Evolutionary conservation across 1,140 invertebrate genomes (phyloP).

Genomic region (Centruroides sculpturatus): DNA sequence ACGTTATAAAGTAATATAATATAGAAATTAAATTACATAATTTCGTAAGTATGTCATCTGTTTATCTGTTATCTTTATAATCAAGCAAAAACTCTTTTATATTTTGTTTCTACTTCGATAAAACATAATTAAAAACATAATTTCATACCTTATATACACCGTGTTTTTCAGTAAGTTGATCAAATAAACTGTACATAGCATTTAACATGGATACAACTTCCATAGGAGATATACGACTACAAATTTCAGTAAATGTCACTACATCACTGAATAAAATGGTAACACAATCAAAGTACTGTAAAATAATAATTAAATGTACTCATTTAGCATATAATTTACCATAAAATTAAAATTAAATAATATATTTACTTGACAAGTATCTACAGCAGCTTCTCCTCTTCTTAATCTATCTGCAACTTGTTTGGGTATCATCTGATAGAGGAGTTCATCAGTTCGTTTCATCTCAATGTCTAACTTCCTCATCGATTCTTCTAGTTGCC

Average conservation of each 20-base stretch:
- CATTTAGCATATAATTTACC: neutral
- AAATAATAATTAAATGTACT: neutral
- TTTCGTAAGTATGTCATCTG: neutral
- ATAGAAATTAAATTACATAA: neutral
- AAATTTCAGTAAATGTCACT: conserved; percentile 91
- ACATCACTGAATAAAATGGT: conserved; percentile 93
- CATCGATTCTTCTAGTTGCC: conserved; percentile 93
- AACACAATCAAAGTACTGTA: conserved; percentile 70
- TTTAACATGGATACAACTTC: conserved; percentile 89
- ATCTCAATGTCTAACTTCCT: conserved; percentile 87
- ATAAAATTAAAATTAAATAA: neutral
- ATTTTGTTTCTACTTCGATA: too few species aligned
- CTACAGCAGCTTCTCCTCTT: conserved; percentile 80
- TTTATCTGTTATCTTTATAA: too few species aligned
- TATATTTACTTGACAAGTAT: conserved; percentile 74
- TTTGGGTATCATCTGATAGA: conserved; percentile 98
- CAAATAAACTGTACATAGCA: conserved; percentile 81
- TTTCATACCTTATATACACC: conserved; percentile 76
- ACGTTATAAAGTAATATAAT: conserved; percentile 21
- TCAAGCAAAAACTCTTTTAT: too few species aligned
- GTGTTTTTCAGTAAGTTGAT: conserved; percentile 78
- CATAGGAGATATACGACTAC: conserved; percentile 80
- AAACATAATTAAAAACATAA: neutral
- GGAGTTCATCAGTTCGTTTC: conserved; percentile 81
- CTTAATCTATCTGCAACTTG: conserved; percentile 82